These are phyloP conservation scores for Paracyclopina nana DNA, from an alignment of 1,140 invertebrate species.

Conservation along the genomic window DNA sequence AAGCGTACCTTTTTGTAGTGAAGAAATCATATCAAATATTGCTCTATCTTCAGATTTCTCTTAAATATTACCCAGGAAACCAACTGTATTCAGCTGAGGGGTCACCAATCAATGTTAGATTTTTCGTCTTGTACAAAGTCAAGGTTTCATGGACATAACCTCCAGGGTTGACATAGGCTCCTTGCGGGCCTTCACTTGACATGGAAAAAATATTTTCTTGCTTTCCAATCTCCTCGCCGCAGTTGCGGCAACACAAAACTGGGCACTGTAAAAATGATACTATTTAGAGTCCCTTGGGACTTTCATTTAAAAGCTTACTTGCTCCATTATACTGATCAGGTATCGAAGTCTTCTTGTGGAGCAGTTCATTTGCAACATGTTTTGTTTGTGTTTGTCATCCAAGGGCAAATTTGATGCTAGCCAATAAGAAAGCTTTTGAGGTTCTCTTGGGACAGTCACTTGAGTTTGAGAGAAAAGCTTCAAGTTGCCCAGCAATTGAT, in stretches of 20 bases:
- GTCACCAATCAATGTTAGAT: slow-evolving; percentile 29
- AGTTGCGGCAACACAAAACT: slow-evolving; percentile 36
- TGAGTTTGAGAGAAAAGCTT: not conserved
- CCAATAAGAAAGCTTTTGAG: slow-evolving; percentile 52
- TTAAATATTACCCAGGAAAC: slow-evolving; percentile 50
- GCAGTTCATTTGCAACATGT: slow-evolving; percentile 7
- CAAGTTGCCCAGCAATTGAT: too few species aligned
- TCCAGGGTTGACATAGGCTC: slow-evolving; percentile 55
- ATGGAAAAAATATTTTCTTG: slow-evolving; percentile 54
- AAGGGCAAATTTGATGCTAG: slow-evolving; percentile 48
- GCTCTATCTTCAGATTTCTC: not conserved
- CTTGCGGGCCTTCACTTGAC: slow-evolving; percentile 55
- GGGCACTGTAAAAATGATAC: not conserved
- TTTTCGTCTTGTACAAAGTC: slow-evolving; percentile 40
- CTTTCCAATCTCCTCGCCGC: slow-evolving; percentile 37
- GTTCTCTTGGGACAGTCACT: slow-evolving; percentile 34
- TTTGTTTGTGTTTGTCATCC: slow-evolving; percentile 30
- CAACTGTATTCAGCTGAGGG: slow-evolving; percentile 49
- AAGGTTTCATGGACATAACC: slow-evolving; percentile 61
- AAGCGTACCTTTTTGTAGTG: slow-evolving; percentile 41
- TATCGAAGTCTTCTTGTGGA: slow-evolving; percentile 4
- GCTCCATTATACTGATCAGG: slow-evolving; percentile 1
- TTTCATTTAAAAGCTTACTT: slow-evolving; percentile 12
- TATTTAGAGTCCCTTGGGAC: slow-evolving; percentile 18
- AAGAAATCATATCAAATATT: not conserved